Conservation (phyloP, 2,113 vertebrate species). For the Malurus alboscapulatus region DNA sequence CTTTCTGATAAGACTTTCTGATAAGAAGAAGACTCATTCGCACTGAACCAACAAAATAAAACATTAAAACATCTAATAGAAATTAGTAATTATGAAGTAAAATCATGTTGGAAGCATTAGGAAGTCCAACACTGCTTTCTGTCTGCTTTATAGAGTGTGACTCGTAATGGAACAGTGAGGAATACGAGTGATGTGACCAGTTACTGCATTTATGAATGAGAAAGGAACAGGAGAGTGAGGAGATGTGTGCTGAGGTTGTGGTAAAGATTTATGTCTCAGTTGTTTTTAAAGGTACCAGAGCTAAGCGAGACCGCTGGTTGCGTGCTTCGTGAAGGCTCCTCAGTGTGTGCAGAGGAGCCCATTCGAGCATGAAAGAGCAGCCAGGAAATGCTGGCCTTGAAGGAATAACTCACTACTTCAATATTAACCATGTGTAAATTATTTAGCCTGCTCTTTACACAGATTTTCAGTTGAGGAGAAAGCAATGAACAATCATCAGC, state of each 20-base stretch:
- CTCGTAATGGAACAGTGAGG: background rate
- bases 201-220: background rate
- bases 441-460: constrained; percentile 63
- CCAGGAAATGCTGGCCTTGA: constrained; percentile 56
- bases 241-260: background rate
- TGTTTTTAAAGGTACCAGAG: background rate
- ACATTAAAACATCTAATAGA: background rate
- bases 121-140: background rate
- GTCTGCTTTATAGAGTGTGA: background rate
- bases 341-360: background rate
- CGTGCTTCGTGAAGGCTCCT: background rate
- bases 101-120: background rate
- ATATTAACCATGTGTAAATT: constrained; percentile 73
- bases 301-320: background rate
- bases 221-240: background rate
- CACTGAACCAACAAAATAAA: background rate
- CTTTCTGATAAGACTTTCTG: background rate
- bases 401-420: constrained; percentile 65
- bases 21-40: background rate
- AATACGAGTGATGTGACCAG: background rate
- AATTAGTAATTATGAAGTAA: background rate
- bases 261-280: background rate
- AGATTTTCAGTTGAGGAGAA: constrained; percentile 18
- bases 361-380: constrained; percentile 37
- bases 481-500: background rate